These are phyloP conservation scores for Drosophila takahashii DNA, from an alignment of 1,140 invertebrate genomes.

Conservation along the genomic window DNA sequence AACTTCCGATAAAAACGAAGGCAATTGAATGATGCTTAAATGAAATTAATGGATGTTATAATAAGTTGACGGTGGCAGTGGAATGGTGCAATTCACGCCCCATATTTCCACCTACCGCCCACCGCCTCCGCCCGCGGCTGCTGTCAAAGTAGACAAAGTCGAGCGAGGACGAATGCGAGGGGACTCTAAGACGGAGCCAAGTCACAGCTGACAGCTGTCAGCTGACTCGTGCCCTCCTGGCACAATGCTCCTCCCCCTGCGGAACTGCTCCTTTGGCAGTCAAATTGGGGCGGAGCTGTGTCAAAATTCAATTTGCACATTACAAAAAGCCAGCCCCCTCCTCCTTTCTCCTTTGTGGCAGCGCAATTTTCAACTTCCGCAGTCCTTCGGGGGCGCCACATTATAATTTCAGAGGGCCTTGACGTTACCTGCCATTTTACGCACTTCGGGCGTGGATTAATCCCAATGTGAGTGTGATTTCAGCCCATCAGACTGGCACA, in stretches of 20 bases:
- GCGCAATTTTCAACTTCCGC: conserved; percentile 34
- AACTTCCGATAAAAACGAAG: conserved; percentile 76
- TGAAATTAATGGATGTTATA: conserved; percentile 84
- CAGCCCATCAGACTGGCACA: not conserved
- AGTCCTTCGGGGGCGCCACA: conserved; percentile 3
- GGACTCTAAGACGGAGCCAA: conserved; percentile 36
- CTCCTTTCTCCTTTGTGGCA: conserved; percentile 4
- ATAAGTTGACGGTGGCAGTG: conserved; percentile 76
- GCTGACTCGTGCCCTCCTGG: conserved; percentile 26
- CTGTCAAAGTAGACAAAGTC: conserved; percentile 15
- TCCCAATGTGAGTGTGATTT: conserved; percentile 9
- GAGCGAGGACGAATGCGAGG: conserved; percentile 15
- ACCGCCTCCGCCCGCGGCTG: not conserved
- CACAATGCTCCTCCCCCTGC: conserved; percentile 13
- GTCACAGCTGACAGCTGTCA: conserved; percentile 58
- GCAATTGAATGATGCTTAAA: conserved; percentile 83
- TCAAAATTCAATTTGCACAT: conserved; percentile 79
- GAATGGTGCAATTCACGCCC: not conserved
- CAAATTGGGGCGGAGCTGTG: conserved; percentile 51
- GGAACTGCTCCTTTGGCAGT: conserved; percentile 21
- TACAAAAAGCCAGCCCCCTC: conserved; percentile 30
- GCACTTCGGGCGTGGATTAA: conserved; percentile 29
- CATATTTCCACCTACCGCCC: not conserved
- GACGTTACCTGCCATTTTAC: conserved; percentile 25
- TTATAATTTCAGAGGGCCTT: conserved; percentile 2